These are phyloP conservation scores for Clarias gariepinus DNA, from an alignment of 2,113 vertebrate genomes.

Conservation along the genomic window DNA sequence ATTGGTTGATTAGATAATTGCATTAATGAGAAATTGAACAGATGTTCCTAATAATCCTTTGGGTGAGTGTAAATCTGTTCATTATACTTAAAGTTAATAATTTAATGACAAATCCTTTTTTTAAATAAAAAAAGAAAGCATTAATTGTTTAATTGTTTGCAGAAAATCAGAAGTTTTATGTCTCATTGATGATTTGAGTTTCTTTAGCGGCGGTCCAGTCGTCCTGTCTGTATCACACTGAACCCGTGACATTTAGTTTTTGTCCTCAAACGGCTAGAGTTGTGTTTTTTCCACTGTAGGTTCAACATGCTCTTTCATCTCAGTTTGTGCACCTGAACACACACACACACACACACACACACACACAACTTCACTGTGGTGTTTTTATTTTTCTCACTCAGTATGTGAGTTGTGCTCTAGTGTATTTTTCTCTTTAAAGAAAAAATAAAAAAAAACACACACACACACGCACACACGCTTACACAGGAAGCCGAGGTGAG, in stretches of 20 bases:
- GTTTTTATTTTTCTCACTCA: too few species aligned
- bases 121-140: background rate
- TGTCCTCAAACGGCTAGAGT: background rate
- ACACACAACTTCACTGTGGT: too few species aligned
- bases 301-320: background rate
- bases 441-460: too few species aligned
- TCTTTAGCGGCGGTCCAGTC: too few species aligned
- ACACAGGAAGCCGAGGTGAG: constrained; percentile 35
- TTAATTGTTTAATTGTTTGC: background rate
- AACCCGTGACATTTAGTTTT: background rate
- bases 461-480: constrained; percentile 6
- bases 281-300: background rate
- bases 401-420: too few species aligned
- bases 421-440: too few species aligned
- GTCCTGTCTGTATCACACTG: background rate
- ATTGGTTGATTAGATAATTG: too few species aligned
- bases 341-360: background rate
- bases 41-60: too few species aligned
- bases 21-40: too few species aligned
- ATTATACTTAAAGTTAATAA: background rate
- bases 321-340: background rate
- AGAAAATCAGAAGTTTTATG: background rate
- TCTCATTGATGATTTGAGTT: background rate
- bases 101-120: background rate
- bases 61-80: too few species aligned